Evolutionary conservation across 2,797 vertebrate genomes (phyloP).

Genomic region (Enteromius radiatus): DNA sequence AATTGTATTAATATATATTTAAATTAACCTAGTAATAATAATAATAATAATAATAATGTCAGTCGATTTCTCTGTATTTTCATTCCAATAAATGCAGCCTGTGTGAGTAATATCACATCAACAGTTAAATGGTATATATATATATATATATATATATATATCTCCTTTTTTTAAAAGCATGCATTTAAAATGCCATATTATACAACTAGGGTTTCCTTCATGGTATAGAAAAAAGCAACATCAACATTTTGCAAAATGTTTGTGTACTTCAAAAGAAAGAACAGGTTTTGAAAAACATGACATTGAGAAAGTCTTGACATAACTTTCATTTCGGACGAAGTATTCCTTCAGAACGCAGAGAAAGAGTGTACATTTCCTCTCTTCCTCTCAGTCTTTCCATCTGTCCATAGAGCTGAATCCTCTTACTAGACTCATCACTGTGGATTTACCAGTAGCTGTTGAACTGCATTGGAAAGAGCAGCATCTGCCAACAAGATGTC

Average conservation of each 20-base stretch:
- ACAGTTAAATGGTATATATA: too few relatives aligned
- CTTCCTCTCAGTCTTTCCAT: slow-evolving; percentile 27
- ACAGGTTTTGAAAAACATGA: neutral
- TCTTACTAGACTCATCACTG: slow-evolving; percentile 23
- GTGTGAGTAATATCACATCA: neutral
- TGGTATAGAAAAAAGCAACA: neutral
- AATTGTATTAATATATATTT: neutral
- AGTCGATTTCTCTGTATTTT: neutral
- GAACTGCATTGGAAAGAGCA: slow-evolving; percentile 26
- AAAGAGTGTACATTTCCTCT: neutral
- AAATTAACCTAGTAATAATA: neutral
- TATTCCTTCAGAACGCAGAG: neutral
- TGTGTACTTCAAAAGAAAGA: slow-evolving; percentile 1
- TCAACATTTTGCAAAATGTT: neutral
- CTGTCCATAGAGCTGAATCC: slow-evolving; percentile 40
- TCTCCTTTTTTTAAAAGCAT: too few relatives aligned
- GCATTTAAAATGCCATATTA: neutral
- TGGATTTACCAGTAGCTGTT: slow-evolving; percentile 27
- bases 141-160: too few relatives aligned
- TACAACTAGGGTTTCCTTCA: neutral
- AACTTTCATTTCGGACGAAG: neutral
- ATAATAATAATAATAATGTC: neutral
- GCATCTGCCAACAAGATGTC: slow-evolving; percentile 27
- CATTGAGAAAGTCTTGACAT: neutral
- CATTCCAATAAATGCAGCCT: neutral